These are phyloP conservation scores for Synanceia verrucosa DNA, from an alignment of 2,797 vertebrate genomes.

Conservation along the genomic window DNA sequence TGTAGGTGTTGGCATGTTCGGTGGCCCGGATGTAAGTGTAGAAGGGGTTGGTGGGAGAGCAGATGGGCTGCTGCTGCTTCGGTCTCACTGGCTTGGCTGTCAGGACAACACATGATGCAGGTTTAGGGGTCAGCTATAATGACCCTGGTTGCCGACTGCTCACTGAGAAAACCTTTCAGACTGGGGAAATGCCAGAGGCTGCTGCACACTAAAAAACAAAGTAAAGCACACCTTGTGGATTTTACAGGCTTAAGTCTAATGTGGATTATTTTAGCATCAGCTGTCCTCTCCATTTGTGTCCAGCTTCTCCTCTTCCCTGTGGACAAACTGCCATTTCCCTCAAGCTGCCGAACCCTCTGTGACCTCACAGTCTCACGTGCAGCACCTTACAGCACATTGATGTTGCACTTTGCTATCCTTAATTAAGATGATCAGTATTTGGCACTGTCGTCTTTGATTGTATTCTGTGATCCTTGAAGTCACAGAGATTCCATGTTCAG, in stretches of 20 bases:
- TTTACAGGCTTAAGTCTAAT: conserved; percentile 36
- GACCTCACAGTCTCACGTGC: conserved; percentile 32
- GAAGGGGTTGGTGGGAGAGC: conserved; percentile 91
- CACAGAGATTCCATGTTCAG: conserved; percentile 36
- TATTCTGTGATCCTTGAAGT: conserved; percentile 33
- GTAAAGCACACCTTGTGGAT: conserved; percentile 21
- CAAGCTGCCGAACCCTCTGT: conserved; percentile 4
- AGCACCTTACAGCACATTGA: too few relatives aligned
- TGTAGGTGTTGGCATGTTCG: conserved; percentile 85
- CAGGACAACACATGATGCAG: conserved; percentile 3
- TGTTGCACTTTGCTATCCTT: conserved; percentile 25
- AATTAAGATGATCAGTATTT: conserved; percentile 30
- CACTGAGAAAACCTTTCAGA: too few relatives aligned
- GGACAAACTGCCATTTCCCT: conserved; percentile 36
- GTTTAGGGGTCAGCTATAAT: neutral
- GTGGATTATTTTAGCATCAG: conserved; percentile 49
- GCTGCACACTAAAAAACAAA: conserved; percentile 17
- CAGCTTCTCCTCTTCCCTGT: conserved; percentile 9
- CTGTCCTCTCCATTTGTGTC: conserved; percentile 43
- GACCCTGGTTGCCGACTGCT: too few relatives aligned
- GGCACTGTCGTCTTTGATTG: conserved; percentile 14
- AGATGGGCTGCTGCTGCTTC: conserved; percentile 90
- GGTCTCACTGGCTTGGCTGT: conserved; percentile 96
- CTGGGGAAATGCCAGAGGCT: too few relatives aligned
- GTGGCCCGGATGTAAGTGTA: conserved; percentile 86